Conservation (phyloP, 2,888 invertebrate genomes). For the Argyresthia goedartella region DNA sequence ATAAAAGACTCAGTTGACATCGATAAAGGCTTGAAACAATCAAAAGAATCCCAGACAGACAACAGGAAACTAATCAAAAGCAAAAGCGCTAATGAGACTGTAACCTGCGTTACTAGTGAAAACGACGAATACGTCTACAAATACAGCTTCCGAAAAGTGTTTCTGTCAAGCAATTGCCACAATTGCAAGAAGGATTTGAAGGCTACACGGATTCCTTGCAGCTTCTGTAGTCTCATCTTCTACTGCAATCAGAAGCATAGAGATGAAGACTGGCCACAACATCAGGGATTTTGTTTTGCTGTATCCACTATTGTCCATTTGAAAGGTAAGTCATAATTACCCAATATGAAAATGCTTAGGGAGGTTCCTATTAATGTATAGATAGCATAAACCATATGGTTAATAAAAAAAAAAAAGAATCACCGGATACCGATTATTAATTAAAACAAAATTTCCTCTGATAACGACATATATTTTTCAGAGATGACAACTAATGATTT, state of each 20-base stretch:
- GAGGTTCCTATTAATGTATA: no score
- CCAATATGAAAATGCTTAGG: no score
- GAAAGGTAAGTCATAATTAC: slow-evolving; percentile 66
- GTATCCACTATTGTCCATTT: slow-evolving; percentile 69
- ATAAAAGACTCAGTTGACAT: slow-evolving; percentile 49
- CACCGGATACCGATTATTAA: no score
- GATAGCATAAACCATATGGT: no score
- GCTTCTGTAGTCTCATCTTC: slow-evolving; percentile 72
- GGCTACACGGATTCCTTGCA: slow-evolving; percentile 38
- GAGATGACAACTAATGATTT: no score
- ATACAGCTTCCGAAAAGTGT: slow-evolving; percentile 75
- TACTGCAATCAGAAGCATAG: slow-evolving; percentile 76
- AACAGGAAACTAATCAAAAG: slow-evolving; percentile 28
- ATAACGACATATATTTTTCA: no score
- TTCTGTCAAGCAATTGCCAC: slow-evolving; percentile 71
- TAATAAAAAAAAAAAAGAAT: no score
- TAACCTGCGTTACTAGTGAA: slow-evolving; percentile 51
- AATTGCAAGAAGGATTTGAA: slow-evolving; percentile 52
- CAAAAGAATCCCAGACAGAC: slow-evolving; percentile 43
- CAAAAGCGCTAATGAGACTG: slow-evolving; percentile 26
- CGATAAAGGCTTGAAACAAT: slow-evolving; percentile 27
- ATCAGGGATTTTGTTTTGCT: slow-evolving; percentile 73
- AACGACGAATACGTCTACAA: slow-evolving; percentile 74
- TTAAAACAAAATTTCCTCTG: no score
- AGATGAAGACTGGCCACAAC: slow-evolving; percentile 67